phyloP scores from a whole-genome alignment of 2,888 invertebrate species.

The Strigamia transsilvanica region DNA sequence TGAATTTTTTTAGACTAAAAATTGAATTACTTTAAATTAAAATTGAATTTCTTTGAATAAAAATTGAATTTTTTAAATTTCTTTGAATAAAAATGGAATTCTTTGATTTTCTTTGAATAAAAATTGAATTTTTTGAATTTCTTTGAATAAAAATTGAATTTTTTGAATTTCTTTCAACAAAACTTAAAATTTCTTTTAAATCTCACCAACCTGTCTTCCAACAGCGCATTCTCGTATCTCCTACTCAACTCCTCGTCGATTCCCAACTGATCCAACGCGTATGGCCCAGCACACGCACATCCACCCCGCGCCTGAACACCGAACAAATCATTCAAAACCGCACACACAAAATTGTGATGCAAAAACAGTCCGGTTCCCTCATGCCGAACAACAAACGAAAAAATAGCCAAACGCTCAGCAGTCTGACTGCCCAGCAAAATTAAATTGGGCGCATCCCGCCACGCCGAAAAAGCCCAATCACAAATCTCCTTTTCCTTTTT shows the following conservation, averaged over 20 bases:
- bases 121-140: too few relatives aligned
- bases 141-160: slow-evolving; percentile 1
- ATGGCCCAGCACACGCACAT: slow-evolving; percentile 82
- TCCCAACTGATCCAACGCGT: slow-evolving; percentile 82
- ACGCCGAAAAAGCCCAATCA: slow-evolving; percentile 56
- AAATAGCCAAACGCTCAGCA: slow-evolving; percentile 75
- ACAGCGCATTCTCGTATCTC: slow-evolving; percentile 76
- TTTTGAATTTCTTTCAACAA: not conserved
- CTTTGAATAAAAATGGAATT: too few relatives aligned
- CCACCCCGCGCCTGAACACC: slow-evolving; percentile 83
- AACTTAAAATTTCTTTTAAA: too few relatives aligned
- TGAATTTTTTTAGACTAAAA: too few relatives aligned
- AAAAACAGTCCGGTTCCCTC: slow-evolving; percentile 77
- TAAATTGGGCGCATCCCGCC: slow-evolving; percentile 58
- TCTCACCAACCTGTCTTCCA: slow-evolving; percentile 70
- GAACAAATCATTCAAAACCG: slow-evolving; percentile 88
- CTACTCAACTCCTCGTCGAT: slow-evolving; percentile 79
- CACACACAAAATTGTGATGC: slow-evolving; percentile 87
- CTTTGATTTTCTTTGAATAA: too few relatives aligned
- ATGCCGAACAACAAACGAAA: slow-evolving; percentile 86
- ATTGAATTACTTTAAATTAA: not conserved
- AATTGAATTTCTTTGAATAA: not conserved
- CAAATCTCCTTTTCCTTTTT: slow-evolving; percentile 64
- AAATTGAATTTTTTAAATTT: not conserved
- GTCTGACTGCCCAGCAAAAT: slow-evolving; percentile 51